Evolutionary conservation across 2,797 vertebrate species (phyloP), one percentile per base, ranked within the genome.

Genomic region (Manis pentadactyla): DNA sequence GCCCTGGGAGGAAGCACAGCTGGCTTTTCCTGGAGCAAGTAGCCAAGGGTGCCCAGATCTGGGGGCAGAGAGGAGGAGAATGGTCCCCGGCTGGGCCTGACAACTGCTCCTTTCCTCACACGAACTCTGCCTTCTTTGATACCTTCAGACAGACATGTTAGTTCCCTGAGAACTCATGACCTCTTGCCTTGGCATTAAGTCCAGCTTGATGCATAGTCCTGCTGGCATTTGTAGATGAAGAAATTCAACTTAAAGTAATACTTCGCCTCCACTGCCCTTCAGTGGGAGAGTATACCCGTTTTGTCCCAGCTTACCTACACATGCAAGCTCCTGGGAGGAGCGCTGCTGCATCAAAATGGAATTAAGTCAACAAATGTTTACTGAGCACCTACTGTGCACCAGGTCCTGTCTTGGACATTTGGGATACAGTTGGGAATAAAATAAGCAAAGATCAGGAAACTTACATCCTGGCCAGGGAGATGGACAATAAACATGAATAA

Each of bases 121-220:
- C 46, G 77, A 94, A 37, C 17, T 75, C 68, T 37, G 57, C 17
- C 46, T 74, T 87, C 49, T 29, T 83, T 1, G 37, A 51, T 25
- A n/a, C 31, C 61, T 83, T 78, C 37, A 57, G 29, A 74, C 39
- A 39, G 64, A 55, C 14, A 9, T 17, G 9, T 66, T 53, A 7
- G 51, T 34, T 91, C 87, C 37, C 69, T 71, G 79, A 84, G 64
- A 82, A 87, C 19, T 21, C 46, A 21, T 74, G 42, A 90, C 23
- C 55, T 27, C 31, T 90, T 61, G 73, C 83, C 77, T 88, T 66
- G 59, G 75, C 61, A 79, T 63, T 64, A 85, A 84, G 90, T 94
- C 75, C 14, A 42, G 69, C 51, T 39, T 71, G 61, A 34, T 53
- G 5, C 29, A 77, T 14, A 53, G 18, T 39, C 37, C 71, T 59